Percentiles rank a stretch among this genome's conserved stretches.
Evolutionary conservation across 2,113 vertebrate species (phyloP).

Genomic region (Tympanuchus pallidicinctus): DNA sequence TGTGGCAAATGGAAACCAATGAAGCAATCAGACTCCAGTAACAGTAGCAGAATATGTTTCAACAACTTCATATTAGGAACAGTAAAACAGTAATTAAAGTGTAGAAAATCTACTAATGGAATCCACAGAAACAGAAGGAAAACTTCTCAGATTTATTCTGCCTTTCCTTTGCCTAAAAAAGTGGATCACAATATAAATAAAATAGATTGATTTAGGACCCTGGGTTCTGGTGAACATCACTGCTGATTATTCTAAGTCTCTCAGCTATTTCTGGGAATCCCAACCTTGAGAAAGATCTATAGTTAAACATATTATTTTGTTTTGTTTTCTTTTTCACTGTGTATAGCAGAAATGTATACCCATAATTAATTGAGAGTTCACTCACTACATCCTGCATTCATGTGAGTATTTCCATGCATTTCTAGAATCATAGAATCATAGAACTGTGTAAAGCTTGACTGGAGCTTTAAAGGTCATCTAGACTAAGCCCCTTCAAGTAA

Average conservation of each 20-base stretch:
- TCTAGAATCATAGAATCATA: not conserved
- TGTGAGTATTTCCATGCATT: not conserved
- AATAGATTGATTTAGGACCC: not conserved
- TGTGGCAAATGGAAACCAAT: slow-evolving; percentile 14
- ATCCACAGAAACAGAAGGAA: slow-evolving; percentile 7
- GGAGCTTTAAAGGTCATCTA: no score
- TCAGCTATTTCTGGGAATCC: slow-evolving; percentile 1
- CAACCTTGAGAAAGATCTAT: not conserved
- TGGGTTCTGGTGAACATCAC: not conserved
- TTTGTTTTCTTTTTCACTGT: no score
- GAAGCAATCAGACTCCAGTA: not conserved
- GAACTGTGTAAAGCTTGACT: no score
- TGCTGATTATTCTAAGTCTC: not conserved
- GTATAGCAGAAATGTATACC: not conserved
- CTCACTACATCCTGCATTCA: not conserved
- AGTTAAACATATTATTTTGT: not conserved
- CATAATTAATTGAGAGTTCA: not conserved
- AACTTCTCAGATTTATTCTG: not conserved
- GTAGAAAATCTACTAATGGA: not conserved
- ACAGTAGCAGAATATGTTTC: not conserved
- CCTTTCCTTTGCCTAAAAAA: not conserved
- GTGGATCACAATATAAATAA: not conserved
- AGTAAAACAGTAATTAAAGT: slow-evolving; percentile 37
- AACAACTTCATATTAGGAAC: slow-evolving; percentile 4
- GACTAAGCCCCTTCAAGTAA: no score